phyloP scores from a whole-genome alignment of 2,797 vertebrate genomes.

The Pygocentrus nattereri region DNA sequence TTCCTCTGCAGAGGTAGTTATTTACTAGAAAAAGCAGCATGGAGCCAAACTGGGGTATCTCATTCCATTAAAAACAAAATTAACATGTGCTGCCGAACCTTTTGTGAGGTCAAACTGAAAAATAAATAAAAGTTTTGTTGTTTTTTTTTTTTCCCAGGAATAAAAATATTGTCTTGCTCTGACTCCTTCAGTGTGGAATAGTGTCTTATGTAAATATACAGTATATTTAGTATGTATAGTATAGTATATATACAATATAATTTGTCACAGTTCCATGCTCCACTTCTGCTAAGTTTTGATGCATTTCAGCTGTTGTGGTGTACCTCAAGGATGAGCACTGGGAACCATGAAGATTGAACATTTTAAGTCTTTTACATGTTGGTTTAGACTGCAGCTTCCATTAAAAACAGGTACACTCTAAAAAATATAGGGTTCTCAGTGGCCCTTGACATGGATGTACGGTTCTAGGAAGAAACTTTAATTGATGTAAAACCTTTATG shows the following conservation, averaged over 20 bases:
- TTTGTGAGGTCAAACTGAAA: conserved; percentile 26
- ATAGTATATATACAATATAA: no score
- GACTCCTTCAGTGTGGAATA: background rate
- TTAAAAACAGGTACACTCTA: no score
- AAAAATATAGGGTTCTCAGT: no score
- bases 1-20: conserved; percentile 59
- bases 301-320: background rate
- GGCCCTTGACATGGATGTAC: no score
- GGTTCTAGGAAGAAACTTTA: background rate
- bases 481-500: background rate
- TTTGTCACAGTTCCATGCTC: background rate
- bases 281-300: background rate
- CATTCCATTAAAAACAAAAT: conserved; percentile 63
- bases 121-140: background rate
- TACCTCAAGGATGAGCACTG: background rate
- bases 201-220: no score
- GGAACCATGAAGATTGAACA: background rate
- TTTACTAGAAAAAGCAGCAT: conserved; percentile 60
- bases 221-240: no score
- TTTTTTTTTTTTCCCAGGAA: background rate
- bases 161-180: background rate
- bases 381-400: no score
- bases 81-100: conserved; percentile 49
- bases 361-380: background rate
- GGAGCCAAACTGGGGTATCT: conserved; percentile 52